Percentiles rank a stretch among this genome's conserved stretches.
Evolutionary conservation across 1,140 invertebrate species (phyloP).

Genomic region (Heliconius nattereri): DNA sequence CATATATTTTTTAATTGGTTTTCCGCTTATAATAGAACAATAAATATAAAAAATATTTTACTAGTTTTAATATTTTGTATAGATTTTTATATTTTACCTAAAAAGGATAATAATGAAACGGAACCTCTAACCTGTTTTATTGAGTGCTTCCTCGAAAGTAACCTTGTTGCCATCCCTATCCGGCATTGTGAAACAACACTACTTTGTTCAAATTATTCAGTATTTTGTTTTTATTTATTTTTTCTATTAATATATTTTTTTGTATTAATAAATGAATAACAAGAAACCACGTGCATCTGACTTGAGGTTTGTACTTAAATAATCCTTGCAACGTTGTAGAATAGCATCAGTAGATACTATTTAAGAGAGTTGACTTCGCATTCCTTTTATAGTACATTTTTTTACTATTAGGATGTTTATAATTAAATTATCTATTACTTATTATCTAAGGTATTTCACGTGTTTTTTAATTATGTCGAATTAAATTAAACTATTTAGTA

Average conservation of each 20-base stretch:
- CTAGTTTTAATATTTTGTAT: too few species aligned
- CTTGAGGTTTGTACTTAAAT: not conserved
- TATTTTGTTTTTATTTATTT: not conserved
- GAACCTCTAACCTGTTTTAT: conserved; percentile 49
- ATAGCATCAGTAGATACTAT: not conserved
- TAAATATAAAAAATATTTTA: too few species aligned
- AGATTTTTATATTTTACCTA: too few species aligned
- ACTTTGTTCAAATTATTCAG: not conserved
- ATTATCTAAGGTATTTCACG: too few species aligned
- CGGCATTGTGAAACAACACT: conserved; percentile 21
- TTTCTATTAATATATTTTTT: not conserved
- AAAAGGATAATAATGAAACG: too few species aligned
- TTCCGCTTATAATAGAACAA: too few species aligned
- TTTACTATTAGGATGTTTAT: not conserved
- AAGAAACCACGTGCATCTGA: not conserved
- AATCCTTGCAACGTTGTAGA: not conserved
- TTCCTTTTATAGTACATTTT: not conserved
- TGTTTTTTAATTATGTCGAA: too few species aligned
- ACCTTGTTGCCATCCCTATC: conserved; percentile 40
- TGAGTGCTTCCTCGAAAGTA: conserved; percentile 57
- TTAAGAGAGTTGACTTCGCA: not conserved
- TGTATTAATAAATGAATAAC: not conserved
- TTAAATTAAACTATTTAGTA: too few species aligned
- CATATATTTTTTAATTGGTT: too few species aligned
- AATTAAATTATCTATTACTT: not conserved